phyloP scores from a whole-genome alignment of 2,113 vertebrate genomes.

The Eonycteris spelaea region DNA sequence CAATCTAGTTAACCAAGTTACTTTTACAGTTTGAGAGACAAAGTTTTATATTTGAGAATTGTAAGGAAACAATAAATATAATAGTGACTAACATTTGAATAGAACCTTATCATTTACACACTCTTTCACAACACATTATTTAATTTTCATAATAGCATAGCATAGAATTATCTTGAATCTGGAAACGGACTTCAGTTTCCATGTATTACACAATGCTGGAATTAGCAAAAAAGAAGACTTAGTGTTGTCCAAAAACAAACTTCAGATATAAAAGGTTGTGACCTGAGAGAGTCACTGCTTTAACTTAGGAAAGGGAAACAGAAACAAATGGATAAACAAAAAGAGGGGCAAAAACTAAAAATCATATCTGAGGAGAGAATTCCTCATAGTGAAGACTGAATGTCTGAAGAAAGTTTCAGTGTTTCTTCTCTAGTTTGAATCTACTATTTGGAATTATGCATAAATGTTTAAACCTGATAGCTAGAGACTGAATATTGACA shows the following conservation, averaged over 20 bases:
- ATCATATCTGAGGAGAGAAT: not conserved
- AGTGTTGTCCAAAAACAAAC: not conserved
- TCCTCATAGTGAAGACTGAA: not conserved
- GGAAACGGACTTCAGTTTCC: not conserved
- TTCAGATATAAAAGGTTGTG: not conserved
- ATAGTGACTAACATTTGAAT: constrained; percentile 10
- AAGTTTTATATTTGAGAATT: constrained; percentile 41
- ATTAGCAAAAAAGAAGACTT: not conserved
- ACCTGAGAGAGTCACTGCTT: not conserved
- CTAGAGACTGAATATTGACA: not conserved
- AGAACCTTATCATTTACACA: not conserved
- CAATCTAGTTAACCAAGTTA: constrained; percentile 25
- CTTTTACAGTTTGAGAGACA: constrained; percentile 13
- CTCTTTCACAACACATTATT: not conserved
- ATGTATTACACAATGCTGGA: not conserved
- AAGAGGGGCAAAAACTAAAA: not conserved
- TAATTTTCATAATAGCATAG: constrained; percentile 7
- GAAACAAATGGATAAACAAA: not conserved
- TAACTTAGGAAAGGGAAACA: not conserved
- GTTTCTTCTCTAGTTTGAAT: not conserved
- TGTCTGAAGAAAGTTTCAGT: not conserved
- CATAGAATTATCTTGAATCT: not conserved
- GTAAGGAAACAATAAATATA: constrained; percentile 38
- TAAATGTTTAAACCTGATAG: not conserved
- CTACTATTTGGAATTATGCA: not conserved